phyloP scores from a whole-genome alignment of 2,888 invertebrate species.

The Notodonta ziczac region DNA sequence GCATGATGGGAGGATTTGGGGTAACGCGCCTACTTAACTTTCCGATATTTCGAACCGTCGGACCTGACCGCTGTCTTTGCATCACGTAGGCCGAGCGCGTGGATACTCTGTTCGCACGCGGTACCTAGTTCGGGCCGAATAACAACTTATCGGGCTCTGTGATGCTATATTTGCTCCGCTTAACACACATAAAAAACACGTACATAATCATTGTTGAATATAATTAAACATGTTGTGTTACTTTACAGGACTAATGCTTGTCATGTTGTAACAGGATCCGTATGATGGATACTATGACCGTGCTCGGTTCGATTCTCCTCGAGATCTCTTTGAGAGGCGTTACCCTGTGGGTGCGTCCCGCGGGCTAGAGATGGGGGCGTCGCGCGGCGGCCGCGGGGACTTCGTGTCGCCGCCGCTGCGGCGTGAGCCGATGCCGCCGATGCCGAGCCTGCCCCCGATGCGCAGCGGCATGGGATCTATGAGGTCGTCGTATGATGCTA shows the following conservation, averaged over 20 bases:
- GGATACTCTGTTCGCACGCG: slow-evolving; percentile 65
- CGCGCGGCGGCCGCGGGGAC: slow-evolving; percentile 85
- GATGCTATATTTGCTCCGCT: slow-evolving; percentile 55
- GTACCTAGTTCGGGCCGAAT: slow-evolving; percentile 59
- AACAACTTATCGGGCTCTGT: slow-evolving; percentile 54
- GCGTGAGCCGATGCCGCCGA: slow-evolving; percentile 91
- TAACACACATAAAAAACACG: slow-evolving; percentile 7
- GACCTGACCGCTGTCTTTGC: slow-evolving; percentile 50
- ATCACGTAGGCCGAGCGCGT: slow-evolving; percentile 73
- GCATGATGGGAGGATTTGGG: slow-evolving; percentile 96
- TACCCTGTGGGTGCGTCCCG: slow-evolving; percentile 86
- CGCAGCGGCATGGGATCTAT: slow-evolving; percentile 87
- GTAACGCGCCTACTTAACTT: slow-evolving; percentile 84
- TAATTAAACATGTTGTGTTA: background rate
- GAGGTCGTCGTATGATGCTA: slow-evolving; percentile 90
- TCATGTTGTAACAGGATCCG: slow-evolving; percentile 79
- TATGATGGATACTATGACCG: slow-evolving; percentile 93
- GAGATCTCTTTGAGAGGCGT: slow-evolving; percentile 92
- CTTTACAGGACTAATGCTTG: slow-evolving; percentile 9
- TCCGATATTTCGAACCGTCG: slow-evolving; percentile 54
- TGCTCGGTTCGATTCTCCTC: slow-evolving; percentile 89
- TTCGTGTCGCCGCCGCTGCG: slow-evolving; percentile 90
- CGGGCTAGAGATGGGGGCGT: slow-evolving; percentile 82
- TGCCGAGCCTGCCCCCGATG: slow-evolving; percentile 88
- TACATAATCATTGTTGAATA: background rate